Evolutionary conservation across 2,888 invertebrate species (phyloP).

Genomic region (Atrina japonica): DNA sequence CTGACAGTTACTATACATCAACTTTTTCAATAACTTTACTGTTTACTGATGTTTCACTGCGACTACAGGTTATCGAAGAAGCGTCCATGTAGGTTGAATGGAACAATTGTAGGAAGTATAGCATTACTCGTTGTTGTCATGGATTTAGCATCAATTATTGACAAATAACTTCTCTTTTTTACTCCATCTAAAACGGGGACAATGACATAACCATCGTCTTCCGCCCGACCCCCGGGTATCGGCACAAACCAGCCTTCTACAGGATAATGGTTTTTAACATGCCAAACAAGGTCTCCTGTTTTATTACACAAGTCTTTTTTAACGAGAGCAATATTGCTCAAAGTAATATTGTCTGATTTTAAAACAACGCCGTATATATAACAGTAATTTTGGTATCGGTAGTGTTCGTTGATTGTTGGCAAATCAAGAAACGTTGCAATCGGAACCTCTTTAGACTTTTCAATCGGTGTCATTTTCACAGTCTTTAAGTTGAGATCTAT

Average conservation of each 20-base stretch:
- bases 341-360: slow-evolving; percentile 64
- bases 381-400: slow-evolving; percentile 68
- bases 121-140: slow-evolving; percentile 66
- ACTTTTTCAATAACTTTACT: too few species aligned
- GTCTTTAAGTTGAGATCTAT: slow-evolving; percentile 56
- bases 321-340: slow-evolving; percentile 68
- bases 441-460: slow-evolving; percentile 42
- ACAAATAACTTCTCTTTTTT: slow-evolving; percentile 62
- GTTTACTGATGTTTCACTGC: too few species aligned
- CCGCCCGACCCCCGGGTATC: slow-evolving; percentile 55
- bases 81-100: slow-evolving; percentile 76
- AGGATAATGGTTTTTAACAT: slow-evolving; percentile 63
- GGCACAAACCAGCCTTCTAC: slow-evolving; percentile 75
- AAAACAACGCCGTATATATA: slow-evolving; percentile 72
- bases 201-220: slow-evolving; percentile 76
- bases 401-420: slow-evolving; percentile 75
- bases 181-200: slow-evolving; percentile 71
- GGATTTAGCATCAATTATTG: slow-evolving; percentile 69
- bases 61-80: slow-evolving; percentile 67
- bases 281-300: slow-evolving; percentile 61
- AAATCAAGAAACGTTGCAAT: slow-evolving; percentile 68
- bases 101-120: slow-evolving; percentile 69
- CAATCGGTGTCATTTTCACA: slow-evolving; percentile 44
- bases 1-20: too few species aligned
- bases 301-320: slow-evolving; percentile 73